Evolutionary conservation across 2,888 invertebrate genomes (phyloP), one percentile per base, ranked within the genome.

Genomic region (Gerosis bhagava): DNA sequence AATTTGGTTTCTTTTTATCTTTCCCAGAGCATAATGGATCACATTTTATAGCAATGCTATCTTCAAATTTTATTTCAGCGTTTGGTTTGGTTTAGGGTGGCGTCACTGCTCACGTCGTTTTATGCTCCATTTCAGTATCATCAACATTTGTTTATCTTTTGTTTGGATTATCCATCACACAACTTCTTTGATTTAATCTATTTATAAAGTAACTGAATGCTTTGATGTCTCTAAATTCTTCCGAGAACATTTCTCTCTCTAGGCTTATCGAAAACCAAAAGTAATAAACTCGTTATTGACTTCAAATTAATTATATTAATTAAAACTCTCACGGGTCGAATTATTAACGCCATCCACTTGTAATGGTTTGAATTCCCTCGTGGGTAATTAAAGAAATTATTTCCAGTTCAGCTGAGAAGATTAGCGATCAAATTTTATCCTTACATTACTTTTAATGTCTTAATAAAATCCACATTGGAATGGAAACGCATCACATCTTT

Each of bases 31-130:
- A 29, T 46, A 46, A 46, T 46, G 46, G 32, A 41, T 32, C 21
- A n/a, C n/a, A 15, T 45, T 46, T 46, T 46, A 46, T 46, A 32
- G 32, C 25, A 16, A 11, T 32, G 41, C 24, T 26, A 39, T 34
- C 32, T 32, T 21, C 17, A 39, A 45, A 21, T 46, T 46, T 46
- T 46, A 32, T 46, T 46, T 39, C 39, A 34, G 25, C 8, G 37
- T 46, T 43, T 25, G 32, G 37, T 45, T 29, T 28, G 19, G n/a
- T 40, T 40, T 17, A 16, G 31, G 12, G 22, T 39, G 60, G 57
- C 56, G 59, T 48, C 58, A 62, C 60, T 61, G 59, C 57, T 50
- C 47, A 51, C 54, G 50, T 56, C 49, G 60, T 64, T 69, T 65
- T 63, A 64, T 32, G 31, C 31, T 19, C 19, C 24, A 22, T 46